These are phyloP conservation scores for Timema podura DNA, from an alignment of 2,888 invertebrate species.

Conservation along the genomic window DNA sequence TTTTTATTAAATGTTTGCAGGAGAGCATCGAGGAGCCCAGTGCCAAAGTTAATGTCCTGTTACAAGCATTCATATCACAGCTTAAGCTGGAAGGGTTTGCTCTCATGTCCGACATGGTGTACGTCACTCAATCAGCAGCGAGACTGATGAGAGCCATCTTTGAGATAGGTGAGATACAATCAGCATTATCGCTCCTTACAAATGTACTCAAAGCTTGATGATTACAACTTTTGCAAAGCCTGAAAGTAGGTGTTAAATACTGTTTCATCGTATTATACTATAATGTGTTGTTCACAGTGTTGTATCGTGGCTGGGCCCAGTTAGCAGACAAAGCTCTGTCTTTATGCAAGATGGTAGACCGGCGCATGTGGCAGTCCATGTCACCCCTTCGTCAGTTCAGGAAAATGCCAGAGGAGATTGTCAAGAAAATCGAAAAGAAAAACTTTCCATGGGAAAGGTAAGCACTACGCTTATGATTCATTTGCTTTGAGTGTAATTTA, in stretches of 20 bases:
- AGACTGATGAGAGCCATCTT: constrained; percentile 93
- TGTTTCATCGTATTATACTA: no score
- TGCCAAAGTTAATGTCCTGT: constrained; percentile 91
- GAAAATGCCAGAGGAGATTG: constrained; percentile 95
- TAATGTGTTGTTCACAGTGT: constrained; percentile 51
- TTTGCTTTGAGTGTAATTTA: not conserved
- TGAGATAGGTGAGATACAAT: constrained; percentile 63
- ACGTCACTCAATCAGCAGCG: constrained; percentile 95
- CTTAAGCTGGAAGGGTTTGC: constrained; percentile 97
- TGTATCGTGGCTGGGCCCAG: constrained; percentile 93
- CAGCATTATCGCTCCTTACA: no score
- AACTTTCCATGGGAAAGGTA: constrained; percentile 81
- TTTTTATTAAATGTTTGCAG: constrained; percentile 28
- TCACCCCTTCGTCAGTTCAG: constrained; percentile 95
- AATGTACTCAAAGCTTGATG: no score
- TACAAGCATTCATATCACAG: constrained; percentile 98
- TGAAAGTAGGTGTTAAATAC: no score
- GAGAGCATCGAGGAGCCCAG: constrained; percentile 97
- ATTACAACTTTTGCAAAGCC: no score
- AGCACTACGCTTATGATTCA: not conserved
- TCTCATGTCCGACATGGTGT: constrained; percentile 99
- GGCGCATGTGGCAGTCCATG: constrained; percentile 99
- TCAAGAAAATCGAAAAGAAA: constrained; percentile 97
- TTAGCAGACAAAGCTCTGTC: constrained; percentile 92
- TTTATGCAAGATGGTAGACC: constrained; percentile 97